Evolutionary conservation across 2,113 vertebrate species (phyloP).

Genomic region (Thalassarche chlororhynchos): DNA sequence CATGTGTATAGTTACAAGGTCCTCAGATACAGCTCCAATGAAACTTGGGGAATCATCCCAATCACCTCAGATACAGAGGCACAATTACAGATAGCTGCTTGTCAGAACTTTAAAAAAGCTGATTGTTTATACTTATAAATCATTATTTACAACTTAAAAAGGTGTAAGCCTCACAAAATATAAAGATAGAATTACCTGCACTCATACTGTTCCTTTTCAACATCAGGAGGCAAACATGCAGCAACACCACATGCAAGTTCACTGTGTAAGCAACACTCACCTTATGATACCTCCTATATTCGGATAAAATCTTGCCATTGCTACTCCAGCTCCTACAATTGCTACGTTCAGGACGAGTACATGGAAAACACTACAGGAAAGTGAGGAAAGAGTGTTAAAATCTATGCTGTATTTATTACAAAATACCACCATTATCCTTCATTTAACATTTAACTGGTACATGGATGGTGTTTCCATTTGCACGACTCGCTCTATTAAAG

Average conservation of each 20-base stretch:
- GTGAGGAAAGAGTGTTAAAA: conserved; percentile 3
- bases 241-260: background rate
- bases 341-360: conserved; percentile 86
- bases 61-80: background rate
- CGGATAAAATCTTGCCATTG: conserved; percentile 91
- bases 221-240: background rate
- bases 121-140: background rate
- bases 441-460: conserved; percentile 5
- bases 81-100: background rate
- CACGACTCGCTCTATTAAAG: background rate
- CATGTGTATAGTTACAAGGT: background rate
- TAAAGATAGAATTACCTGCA: background rate
- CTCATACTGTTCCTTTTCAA: background rate
- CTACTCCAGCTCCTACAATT: conserved; percentile 87
- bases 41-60: background rate
- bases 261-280: conserved; percentile 79
- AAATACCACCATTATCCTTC: background rate
- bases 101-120: background rate
- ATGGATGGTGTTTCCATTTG: background rate
- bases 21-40: background rate
- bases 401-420: background rate
- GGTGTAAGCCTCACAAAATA: background rate
- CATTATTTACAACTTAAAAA: background rate
- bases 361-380: conserved; percentile 81
- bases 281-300: conserved; percentile 97